phyloP scores from a whole-genome alignment of 2,888 invertebrate species.

The Sialis fuliginosa region DNA sequence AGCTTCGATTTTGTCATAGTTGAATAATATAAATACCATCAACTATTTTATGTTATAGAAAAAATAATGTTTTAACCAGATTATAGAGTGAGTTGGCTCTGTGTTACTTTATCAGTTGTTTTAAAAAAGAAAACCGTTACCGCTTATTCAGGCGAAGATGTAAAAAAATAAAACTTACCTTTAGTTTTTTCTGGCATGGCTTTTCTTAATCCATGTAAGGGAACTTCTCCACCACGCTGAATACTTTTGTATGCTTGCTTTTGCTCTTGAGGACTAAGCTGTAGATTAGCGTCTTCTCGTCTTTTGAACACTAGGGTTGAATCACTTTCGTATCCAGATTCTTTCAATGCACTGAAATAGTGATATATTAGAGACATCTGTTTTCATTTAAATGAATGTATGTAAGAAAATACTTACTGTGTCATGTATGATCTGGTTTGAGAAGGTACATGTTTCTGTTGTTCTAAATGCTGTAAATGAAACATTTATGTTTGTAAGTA shows the following conservation, averaged over 20 bases:
- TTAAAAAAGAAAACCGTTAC: too few relatives aligned
- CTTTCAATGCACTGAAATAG: constrained; percentile 55
- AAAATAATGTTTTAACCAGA: too few relatives aligned
- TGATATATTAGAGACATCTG: not conserved
- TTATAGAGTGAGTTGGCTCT: too few relatives aligned
- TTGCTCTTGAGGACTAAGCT: constrained; percentile 67
- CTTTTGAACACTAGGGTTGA: constrained; percentile 73
- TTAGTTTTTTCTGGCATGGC: constrained; percentile 70
- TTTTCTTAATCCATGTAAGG: constrained; percentile 79
- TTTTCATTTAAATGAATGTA: not conserved
- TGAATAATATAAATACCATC: too few relatives aligned
- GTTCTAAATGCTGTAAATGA: constrained; percentile 46
- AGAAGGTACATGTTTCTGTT: constrained; percentile 41
- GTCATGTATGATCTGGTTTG: constrained; percentile 63
- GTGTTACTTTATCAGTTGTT: too few relatives aligned
- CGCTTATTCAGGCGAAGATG: too few relatives aligned
- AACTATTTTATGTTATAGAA: too few relatives aligned
- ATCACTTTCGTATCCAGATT: constrained; percentile 83
- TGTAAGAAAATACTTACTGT: constrained; percentile 38
- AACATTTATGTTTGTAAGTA: not conserved
- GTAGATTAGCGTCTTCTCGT: constrained; percentile 44
- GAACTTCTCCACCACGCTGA: constrained; percentile 90
- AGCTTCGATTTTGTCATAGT: too few relatives aligned
- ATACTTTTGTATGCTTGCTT: constrained; percentile 71
- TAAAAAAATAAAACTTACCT: constrained; percentile 31